These are phyloP conservation scores for Odontesthes bonariensis DNA, from an alignment of 2,113 vertebrate species.

Conservation along the genomic window DNA sequence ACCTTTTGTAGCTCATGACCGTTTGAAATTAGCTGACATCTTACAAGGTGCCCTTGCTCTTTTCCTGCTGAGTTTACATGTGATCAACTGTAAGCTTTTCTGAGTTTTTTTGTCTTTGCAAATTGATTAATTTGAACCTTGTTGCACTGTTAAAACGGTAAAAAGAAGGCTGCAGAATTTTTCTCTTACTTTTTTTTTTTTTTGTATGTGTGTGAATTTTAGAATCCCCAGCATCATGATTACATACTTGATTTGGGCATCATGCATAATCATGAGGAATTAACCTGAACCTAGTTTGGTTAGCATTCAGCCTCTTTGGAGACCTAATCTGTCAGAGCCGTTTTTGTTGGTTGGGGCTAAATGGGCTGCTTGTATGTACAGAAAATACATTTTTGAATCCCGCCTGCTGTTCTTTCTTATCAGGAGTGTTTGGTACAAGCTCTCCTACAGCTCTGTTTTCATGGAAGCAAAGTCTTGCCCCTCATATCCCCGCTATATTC, in stretches of 20 bases:
- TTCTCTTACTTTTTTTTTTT: not conserved
- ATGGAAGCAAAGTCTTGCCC: constrained; percentile 28
- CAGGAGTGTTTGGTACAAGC: constrained; percentile 31
- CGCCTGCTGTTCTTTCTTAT: constrained; percentile 41
- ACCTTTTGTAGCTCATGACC: constrained; percentile 6
- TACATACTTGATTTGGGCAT: not conserved
- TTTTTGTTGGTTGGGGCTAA: constrained; percentile 48
- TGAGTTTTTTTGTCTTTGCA: not conserved
- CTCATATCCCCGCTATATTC: constrained; percentile 16
- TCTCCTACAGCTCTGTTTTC: constrained; percentile 43
- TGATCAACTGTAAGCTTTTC: not conserved
- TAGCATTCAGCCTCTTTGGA: constrained; percentile 3
- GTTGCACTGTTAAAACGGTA: not conserved
- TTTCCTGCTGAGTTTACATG: not conserved
- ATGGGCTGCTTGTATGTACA: constrained; percentile 48
- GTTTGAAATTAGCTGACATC: not conserved
- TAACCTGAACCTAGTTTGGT: no score
- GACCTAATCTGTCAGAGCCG: constrained; percentile 33
- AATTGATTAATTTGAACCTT: not conserved
- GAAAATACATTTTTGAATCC: constrained; percentile 35
- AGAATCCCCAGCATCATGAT: not conserved
- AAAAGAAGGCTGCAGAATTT: not conserved
- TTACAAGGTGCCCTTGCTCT: not conserved
- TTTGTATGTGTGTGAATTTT: no score
- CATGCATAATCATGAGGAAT: not conserved